phyloP scores from a whole-genome alignment of 1,140 invertebrate species.

The Varroa destructor region DNA sequence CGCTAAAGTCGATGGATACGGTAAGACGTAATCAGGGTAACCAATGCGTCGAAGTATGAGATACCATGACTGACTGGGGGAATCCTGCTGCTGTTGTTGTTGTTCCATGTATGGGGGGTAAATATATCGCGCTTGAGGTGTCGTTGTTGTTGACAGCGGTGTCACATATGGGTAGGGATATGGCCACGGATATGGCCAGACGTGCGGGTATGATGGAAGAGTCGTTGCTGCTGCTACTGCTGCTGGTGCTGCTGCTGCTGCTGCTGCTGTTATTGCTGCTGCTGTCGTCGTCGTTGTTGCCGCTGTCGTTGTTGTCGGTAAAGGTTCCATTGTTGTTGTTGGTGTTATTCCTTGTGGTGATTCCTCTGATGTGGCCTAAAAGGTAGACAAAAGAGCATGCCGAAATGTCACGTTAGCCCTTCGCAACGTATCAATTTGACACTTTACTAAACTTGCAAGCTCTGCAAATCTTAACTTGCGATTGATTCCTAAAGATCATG shows the following conservation, averaged over 20 bases:
- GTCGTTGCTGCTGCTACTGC: no score
- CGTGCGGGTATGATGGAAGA: neutral
- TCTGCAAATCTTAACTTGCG: no score
- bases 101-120: neutral
- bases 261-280: no score
- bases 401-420: no score
- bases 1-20: neutral
- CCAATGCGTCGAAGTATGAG: neutral
- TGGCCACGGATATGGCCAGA: neutral
- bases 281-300: neutral
- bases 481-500: no score
- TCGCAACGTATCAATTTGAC: no score
- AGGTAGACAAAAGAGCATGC: no score
- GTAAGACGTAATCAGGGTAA: constrained; percentile 1
- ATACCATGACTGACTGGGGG: neutral
- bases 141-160: neutral
- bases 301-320: neutral
- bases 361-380: no score
- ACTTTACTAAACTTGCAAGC: no score
- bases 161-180: constrained; percentile 15
- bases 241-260: no score
- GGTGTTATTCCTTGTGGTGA: neutral
- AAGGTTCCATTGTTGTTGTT: neutral
- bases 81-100: neutral
- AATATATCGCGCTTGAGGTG: neutral